Evolutionary conservation across 2,113 vertebrate species (phyloP), one percentile per base, ranked within the genome.

Genomic region (Lampris incognitus): DNA sequence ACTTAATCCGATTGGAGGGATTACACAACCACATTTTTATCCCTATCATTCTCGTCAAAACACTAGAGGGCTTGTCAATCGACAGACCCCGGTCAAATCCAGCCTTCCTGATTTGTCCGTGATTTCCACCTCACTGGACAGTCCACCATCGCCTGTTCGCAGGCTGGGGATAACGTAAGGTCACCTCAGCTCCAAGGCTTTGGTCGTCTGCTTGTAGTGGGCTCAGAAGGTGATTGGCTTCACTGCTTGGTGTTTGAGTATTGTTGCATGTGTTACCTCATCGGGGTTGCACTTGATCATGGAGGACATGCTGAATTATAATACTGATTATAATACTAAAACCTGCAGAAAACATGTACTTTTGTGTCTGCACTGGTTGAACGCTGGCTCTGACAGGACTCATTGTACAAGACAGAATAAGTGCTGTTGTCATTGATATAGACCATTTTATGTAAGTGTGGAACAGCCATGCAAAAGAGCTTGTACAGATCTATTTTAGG

Each of bases 1-100:
- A 76, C 73, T 40, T 87, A 90, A 92, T 91, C 82, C 65, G 72
- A 90, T 83, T 60, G 76, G 58, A 83, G 77, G 87, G 88, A 92
- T 92, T 87, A 85, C 71, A 88, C 74, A 82, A 81, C 76, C 52
- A 66, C 78, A 86, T 79, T 90, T 87, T 87, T 80, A 77, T 88
- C 82, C 81, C 54, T 63, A 68, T 87, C 73, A 62, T 68, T 91
- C 80, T 65, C 84, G 83, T 85, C 78, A 68, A 62, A 76, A 81
- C 75, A 73, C 56, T 41, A 66, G 49, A 13, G 69, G 73, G 69
- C 62, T 81, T 77, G 85, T 85, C 78, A 77, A 70, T 54, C 36
- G 62, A 66, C 42, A 61, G 60, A 61, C 79, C 39, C 58, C 69
- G 75, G 73, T 83, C 81, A 2, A 83, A 76, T 48, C 42, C 66